phyloP scores from a whole-genome alignment of 2,113 vertebrate species.

The Phrynosoma blainvillii region DNA sequence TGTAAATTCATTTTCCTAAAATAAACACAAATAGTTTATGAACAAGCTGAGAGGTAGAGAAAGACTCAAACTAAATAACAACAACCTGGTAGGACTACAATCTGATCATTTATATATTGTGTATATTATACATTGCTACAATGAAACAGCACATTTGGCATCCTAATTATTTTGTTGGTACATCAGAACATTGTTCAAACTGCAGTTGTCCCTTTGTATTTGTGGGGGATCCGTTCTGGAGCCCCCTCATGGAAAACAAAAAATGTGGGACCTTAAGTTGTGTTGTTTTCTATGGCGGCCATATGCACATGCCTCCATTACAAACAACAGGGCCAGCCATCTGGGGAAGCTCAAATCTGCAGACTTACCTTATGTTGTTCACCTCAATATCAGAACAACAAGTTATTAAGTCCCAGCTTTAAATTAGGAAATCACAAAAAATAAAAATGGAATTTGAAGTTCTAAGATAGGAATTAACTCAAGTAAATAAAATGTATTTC shows the following conservation, averaged over 20 bases:
- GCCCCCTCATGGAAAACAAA: too few relatives aligned
- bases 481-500: not conserved
- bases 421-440: not conserved
- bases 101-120: not conserved
- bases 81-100: not conserved
- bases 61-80: not conserved
- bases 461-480: not conserved
- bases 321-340: too few relatives aligned
- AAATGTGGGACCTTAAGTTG: too few relatives aligned
- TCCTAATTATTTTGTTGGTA: not conserved
- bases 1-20: conserved; percentile 90
- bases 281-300: too few relatives aligned
- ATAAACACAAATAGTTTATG: conserved; percentile 52
- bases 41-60: conserved; percentile 25
- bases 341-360: too few relatives aligned
- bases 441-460: not conserved
- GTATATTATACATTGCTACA: not conserved
- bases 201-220: too few relatives aligned
- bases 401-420: not conserved
- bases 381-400: not conserved
- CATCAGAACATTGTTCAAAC: not conserved
- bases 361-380: not conserved
- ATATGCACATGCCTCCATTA: too few relatives aligned
- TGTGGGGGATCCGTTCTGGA: too few relatives aligned
- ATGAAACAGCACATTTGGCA: not conserved